A percentile compares a stretch with the other conserved stretches of the same genome.
Conservation (phyloP, 1,140 invertebrate species). For the Brachystomella parvula region DNA sequence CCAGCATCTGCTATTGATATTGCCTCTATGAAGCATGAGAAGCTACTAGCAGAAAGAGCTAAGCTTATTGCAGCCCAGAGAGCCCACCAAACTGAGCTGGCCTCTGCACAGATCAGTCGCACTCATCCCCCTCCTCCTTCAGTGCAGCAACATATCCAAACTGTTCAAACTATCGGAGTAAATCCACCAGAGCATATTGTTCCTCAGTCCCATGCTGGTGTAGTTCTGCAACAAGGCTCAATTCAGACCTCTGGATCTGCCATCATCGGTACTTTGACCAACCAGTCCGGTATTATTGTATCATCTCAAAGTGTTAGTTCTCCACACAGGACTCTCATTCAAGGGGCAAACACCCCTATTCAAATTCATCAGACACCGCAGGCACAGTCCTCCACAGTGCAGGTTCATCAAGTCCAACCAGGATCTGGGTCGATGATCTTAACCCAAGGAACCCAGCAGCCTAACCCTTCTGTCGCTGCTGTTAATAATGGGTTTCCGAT, state of each 20-base stretch:
- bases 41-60: slow-evolving; percentile 70
- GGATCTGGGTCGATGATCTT: neutral
- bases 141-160: no score
- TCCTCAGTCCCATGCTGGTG: no score
- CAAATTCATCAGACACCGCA: slow-evolving; percentile 4
- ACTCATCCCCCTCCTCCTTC: slow-evolving; percentile 39
- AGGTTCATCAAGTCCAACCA: slow-evolving; percentile 39
- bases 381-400: slow-evolving; percentile 40
- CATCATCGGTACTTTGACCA: no score
- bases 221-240: no score
- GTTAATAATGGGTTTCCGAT: neutral
- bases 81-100: slow-evolving; percentile 39
- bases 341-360: slow-evolving; percentile 1
- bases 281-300: no score
- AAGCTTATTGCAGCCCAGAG: slow-evolving; percentile 44
- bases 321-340: slow-evolving; percentile 7
- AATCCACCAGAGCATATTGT: no score
- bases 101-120: slow-evolving; percentile 41
- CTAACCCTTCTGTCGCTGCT: neutral
- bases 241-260: no score
- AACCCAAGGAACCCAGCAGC: neutral
- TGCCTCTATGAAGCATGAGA: slow-evolving; percentile 70
- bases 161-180: no score
- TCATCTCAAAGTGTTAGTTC: no score
- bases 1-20: slow-evolving; percentile 76